These are phyloP conservation scores for Sakesphorus luctuosus DNA, from an alignment of 2,113 vertebrate genomes.

Conservation along the genomic window DNA sequence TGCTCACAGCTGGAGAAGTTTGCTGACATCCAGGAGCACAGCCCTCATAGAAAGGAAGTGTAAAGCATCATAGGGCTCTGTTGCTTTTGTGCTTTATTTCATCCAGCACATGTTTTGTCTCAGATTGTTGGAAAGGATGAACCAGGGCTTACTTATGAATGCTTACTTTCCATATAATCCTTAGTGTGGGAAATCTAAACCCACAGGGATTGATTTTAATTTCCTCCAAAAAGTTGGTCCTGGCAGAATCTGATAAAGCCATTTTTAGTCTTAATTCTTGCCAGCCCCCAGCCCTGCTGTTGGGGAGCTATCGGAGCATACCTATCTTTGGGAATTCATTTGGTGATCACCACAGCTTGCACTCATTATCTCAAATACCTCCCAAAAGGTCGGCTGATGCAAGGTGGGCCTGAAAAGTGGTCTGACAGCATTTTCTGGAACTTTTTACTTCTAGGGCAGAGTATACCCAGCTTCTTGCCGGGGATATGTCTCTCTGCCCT, in stretches of 20 bases:
- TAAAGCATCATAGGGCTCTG: not conserved
- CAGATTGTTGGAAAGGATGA: not conserved
- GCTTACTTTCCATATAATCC: not conserved
- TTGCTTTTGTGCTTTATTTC: not conserved
- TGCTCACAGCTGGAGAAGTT: not conserved
- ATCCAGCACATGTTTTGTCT: not conserved
- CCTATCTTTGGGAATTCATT: slow-evolving; percentile 14
- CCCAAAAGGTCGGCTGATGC: not conserved
- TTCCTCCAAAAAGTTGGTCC: slow-evolving; percentile 39
- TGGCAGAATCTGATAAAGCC: slow-evolving; percentile 61
- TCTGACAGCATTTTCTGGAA: slow-evolving; percentile 24
- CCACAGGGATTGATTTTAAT: slow-evolving; percentile 59
- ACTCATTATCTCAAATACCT: slow-evolving; percentile 59
- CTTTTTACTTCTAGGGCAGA: not conserved
- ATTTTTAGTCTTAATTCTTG: slow-evolving; percentile 47
- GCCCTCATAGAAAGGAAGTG: not conserved
- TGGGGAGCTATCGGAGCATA: slow-evolving; percentile 1
- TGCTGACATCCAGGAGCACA: not conserved
- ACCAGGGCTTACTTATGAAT: not conserved
- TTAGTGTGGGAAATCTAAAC: slow-evolving; percentile 39
- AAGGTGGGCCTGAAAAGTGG: not conserved
- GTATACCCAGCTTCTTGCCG: not conserved
- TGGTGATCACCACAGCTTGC: slow-evolving; percentile 38
- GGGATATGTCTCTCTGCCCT: not conserved
- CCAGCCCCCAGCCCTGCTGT: slow-evolving; percentile 26